Evolutionary conservation across 1,140 invertebrate species (phyloP).

Genomic region (Heliconius hewitsoni): DNA sequence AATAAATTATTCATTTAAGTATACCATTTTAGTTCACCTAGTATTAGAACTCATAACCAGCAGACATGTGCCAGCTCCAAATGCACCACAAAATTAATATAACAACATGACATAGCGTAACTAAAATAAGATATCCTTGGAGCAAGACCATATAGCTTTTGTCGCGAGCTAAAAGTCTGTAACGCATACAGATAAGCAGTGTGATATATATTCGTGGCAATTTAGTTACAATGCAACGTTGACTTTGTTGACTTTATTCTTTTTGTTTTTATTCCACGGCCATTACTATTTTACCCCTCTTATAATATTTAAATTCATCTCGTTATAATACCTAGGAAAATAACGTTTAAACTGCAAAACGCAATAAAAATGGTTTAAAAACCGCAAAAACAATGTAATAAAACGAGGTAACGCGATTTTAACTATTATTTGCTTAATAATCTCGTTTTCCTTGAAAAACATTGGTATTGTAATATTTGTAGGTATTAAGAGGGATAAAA

Average conservation of each 20-base stretch:
- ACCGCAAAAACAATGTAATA: conserved; percentile 1
- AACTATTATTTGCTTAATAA: conserved; percentile 1
- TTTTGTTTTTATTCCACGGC: conserved; percentile 3
- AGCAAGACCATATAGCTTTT: conserved; percentile 25
- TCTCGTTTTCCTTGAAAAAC: background rate
- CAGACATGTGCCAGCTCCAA: background rate
- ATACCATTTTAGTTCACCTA: too few species aligned
- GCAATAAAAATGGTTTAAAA: background rate
- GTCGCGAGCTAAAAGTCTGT: conserved; percentile 39
- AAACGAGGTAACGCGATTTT: conserved; percentile 1
- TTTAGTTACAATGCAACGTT: conserved; percentile 35
- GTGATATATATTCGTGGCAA: conserved; percentile 42
- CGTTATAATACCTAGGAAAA: background rate
- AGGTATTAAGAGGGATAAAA: background rate
- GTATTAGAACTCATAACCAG: background rate
- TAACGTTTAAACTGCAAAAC: background rate
- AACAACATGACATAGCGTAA: background rate
- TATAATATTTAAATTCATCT: background rate
- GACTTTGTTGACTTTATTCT: conserved; percentile 13
- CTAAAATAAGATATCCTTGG: conserved; percentile 22
- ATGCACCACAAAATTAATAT: background rate
- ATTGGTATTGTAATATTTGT: background rate
- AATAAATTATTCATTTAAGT: too few species aligned
- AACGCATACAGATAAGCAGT: conserved; percentile 35
- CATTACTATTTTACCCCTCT: conserved; percentile 21